Base-by-base conservation (phyloP, 2,113 vertebrate species). In the Crotalus viridis region DNA sequence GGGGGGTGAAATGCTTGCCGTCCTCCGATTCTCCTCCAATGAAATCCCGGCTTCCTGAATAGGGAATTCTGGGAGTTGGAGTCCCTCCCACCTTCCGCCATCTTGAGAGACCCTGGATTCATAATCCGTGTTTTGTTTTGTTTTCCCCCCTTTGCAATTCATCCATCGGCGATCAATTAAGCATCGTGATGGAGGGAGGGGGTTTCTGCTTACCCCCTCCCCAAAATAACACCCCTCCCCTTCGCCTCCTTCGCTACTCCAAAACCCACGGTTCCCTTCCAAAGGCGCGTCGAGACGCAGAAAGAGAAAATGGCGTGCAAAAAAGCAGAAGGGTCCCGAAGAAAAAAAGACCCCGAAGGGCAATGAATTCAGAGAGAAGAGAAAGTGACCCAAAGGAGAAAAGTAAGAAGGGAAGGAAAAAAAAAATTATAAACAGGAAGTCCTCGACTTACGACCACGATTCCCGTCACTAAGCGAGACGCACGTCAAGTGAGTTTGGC, bases 361-460 rank as follows among this genome's bases (percentile, higher is more conserved):
- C 3, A 91, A 93, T 92, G 90, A 96, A 94, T 15, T 46, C 91
- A 43, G 90, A 94, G 94, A 97, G 51, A 93, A 94, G 95, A 93
- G 89, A 93, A 94, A 95, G 96, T 55, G 88, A 94, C 92, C 93
- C 95, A 33, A 94, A 94, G 5, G 3, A 94, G 89, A 86, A 24
- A 28, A 17, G 69, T 1, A 9, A 28, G 1, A 22, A 15, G 22
- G 43, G 15, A 21, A 3, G 9, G 64, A 33, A 51, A 91, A 43
- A 39, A 6, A 5, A 48, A 48, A 48, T 6, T 48, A 48, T 48
- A 48, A 5, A 48, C 48, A 48, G 12, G 61, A 15, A 28, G 61
- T 69, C 61, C 28, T 69, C 61, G 12, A 69, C 61, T n/a, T 69
- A 69, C 28, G 28, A 69, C 10, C 61, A 64, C 10, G n/a, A 13